Base-by-base conservation (phyloP, 2,797 vertebrate species). In the Parauchenoglanis punctatus region DNA sequence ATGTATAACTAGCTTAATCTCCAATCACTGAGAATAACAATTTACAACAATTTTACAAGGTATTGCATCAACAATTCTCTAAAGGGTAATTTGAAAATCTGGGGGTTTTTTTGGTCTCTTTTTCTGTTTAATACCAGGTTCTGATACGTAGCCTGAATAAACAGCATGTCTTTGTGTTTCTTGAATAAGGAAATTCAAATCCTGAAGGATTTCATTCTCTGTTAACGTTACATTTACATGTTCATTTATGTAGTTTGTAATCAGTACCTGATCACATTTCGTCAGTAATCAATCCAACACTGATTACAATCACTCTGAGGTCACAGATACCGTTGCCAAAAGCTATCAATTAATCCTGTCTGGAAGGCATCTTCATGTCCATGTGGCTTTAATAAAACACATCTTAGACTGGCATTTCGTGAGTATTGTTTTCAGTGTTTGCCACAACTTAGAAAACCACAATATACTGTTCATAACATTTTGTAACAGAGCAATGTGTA, bases 301-400 rank as follows among this genome's bases (percentile, higher is more conserved):
- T 56, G 75, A 54, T 77, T 77, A 56, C n/a, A 77, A 31, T 56
- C 17, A 54, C 46, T 63, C 44, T 81, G 40, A 58, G 12, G 40
- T 85, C 46, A 78, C 31, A 80, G 15, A 49, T 49, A 49, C 5
- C 35, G 40, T 13, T 72, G 44, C 80, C 78, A 83, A 77, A 83
- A 72, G 46, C n/a, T 49, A 46, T 52, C 31, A 85, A 46, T 58
- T 54, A 58, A 59, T 72, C 44, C 11, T 28, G 6, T 54, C 77
- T 78, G 61, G 46, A 80, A 58, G 31, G 18, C n/a, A 83, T 83
- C 28, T 63, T 68, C n/a, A 18, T 44, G 78, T 81, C 52, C 12
- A 54, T n/a, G 23, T 81, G 20, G 35, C 11, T 81, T 25, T 46
- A 44, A 81, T 46, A n/a, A 81, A 81, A 63, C 56, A 59, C 56